Evolutionary conservation across 1,140 invertebrate species (phyloP).

Genomic region (Lethrus apterus): DNA sequence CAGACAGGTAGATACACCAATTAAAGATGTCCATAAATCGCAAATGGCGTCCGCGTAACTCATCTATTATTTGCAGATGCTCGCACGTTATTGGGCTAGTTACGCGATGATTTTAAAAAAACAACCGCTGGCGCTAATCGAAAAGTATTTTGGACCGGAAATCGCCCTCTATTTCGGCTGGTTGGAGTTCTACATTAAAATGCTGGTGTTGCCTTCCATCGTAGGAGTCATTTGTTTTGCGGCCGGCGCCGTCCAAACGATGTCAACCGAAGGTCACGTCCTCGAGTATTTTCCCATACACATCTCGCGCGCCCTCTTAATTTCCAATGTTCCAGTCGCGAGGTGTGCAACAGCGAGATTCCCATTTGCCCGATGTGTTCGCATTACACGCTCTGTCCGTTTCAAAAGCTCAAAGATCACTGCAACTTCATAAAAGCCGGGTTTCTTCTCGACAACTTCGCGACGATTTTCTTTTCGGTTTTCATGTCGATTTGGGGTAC

Average conservation of each 20-base stretch:
- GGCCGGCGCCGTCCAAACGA: neutral
- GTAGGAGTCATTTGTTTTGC: slow-evolving; percentile 39
- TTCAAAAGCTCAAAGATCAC: neutral
- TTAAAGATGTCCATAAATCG: slow-evolving; percentile 2
- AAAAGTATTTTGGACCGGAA: slow-evolving; percentile 40
- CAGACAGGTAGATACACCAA: slow-evolving; percentile 28
- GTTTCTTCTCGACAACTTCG: slow-evolving; percentile 91
- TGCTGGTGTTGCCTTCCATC: slow-evolving; percentile 48
- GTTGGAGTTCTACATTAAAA: slow-evolving; percentile 47
- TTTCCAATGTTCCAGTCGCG: slow-evolving; percentile 13
- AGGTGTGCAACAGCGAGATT: slow-evolving; percentile 22
- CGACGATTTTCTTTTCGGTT: slow-evolving; percentile 85
- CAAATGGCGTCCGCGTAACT: neutral
- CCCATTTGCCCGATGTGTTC: slow-evolving; percentile 22
- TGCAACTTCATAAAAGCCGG: slow-evolving; percentile 57
- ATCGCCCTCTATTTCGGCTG: slow-evolving; percentile 44
- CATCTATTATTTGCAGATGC: slow-evolving; percentile 22
- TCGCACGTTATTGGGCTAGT: slow-evolving; percentile 33
- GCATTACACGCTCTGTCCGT: slow-evolving; percentile 2
- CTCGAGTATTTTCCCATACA: neutral
- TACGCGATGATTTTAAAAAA: slow-evolving; percentile 47
- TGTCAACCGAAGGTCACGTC: neutral
- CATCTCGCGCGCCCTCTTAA: too few species aligned
- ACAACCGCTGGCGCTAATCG: slow-evolving; percentile 35
- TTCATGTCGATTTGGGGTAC: slow-evolving; percentile 95